Conservation (phyloP, 2,888 invertebrate species). For the Chydorus sphaericus region DNA sequence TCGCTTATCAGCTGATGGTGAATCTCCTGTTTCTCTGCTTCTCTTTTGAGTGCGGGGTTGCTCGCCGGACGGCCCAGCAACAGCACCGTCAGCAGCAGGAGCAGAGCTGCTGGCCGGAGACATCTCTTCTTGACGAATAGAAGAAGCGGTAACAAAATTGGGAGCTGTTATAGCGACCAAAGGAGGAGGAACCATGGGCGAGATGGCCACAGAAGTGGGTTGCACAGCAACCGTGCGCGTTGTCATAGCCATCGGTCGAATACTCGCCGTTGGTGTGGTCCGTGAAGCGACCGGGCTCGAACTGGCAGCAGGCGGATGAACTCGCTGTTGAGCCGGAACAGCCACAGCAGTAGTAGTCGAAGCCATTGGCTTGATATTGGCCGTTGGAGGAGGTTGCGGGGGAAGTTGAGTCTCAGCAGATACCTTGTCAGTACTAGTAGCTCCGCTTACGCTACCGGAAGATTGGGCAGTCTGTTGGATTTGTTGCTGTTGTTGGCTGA, state of each 20-base stretch:
- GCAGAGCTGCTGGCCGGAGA: not conserved
- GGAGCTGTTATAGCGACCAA: conserved; percentile 8
- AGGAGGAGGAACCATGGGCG: not conserved
- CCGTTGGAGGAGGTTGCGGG: conserved; percentile 71
- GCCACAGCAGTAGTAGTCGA: conserved; percentile 11
- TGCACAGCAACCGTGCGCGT: conserved; percentile 19
- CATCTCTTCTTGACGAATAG: not conserved
- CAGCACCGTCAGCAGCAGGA: not conserved
- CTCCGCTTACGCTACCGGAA: conserved; percentile 11
- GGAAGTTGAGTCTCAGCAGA: conserved; percentile 37
- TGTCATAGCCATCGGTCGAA: conserved; percentile 71
- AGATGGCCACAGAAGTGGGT: conserved; percentile 14
- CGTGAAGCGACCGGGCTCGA: conserved; percentile 18
- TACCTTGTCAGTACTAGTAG: conserved; percentile 38
- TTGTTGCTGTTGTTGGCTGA: conserved; percentile 22
- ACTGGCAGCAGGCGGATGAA: conserved; percentile 15
- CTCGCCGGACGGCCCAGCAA: no score
- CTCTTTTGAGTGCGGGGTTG: not conserved
- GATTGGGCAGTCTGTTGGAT: no score
- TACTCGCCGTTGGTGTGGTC: conserved; percentile 74
- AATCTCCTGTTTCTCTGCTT: not conserved
- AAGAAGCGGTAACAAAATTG: not conserved
- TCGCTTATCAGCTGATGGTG: not conserved
- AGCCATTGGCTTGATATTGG: conserved; percentile 89
- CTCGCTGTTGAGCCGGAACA: conserved; percentile 13